Base-by-base conservation (phyloP, 1,140 invertebrate genomes). In the Drosophila guanche region DNA sequence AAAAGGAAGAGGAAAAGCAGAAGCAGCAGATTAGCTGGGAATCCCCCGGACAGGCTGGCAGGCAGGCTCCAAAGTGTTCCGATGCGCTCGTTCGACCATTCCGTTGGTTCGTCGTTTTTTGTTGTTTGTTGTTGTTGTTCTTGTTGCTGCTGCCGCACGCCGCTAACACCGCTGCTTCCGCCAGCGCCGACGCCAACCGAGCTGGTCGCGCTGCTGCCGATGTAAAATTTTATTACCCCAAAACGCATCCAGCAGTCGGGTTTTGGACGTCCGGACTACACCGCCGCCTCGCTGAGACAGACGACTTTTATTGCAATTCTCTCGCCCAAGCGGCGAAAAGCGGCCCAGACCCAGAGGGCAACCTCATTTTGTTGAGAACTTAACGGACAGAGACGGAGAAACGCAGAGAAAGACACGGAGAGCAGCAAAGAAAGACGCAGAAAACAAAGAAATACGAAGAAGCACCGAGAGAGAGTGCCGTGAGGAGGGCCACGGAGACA, bases 161-260 rank as follows among this genome's bases (percentile, higher is more conserved):
- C 33, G 53, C 33, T n/a, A 8, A 14, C 25, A 12, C 12, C 60
- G 67, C 45, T 37, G 46, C 40, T 33, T 22, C n/a, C 33, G 56
- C 42, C 54, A 45, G 33, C 77, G 48, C 33, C 63, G 77, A 59
- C 77, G 59, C 41, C 48, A 54, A 67, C 78, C 45, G 61, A 46
- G 59, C 37, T 33, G 77, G 27, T 43, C 54, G 50, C 33, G 61
- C 67, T 48, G 60, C 61, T 62, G 72, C 25, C 83, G 67, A 88
- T 88, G 83, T 88, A 83, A 88, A 88, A 88, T 88, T 88, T 88
- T 88, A 88, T 88, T 88, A 88, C 83, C 83, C 83, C 83, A 88
- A 88, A 37, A 88, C 83, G 78, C 83, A 88, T 79, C 79, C 62
- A 88, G 79, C 83, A 88, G 83, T 88, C 83, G 83, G 83, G 76